Evolutionary conservation across 1,140 invertebrate genomes (phyloP).

Genomic region (Euschistus heros): DNA sequence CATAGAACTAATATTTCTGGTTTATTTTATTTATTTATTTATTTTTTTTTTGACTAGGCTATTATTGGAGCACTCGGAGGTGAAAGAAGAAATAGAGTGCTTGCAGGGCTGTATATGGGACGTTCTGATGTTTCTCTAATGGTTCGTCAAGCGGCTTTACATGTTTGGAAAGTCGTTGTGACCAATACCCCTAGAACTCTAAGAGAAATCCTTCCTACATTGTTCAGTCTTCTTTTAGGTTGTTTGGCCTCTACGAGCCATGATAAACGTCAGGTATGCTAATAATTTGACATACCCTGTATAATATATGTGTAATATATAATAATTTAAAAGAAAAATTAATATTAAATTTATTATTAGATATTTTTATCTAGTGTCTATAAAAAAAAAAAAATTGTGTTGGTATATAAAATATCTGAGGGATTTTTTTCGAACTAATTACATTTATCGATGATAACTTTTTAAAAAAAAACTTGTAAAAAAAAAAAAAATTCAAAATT

Average conservation of each 20-base stretch:
- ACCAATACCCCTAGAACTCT: constrained; percentile 93
- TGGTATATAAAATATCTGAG: too few relatives aligned
- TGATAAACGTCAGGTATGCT: constrained; percentile 69
- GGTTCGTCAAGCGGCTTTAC: constrained; percentile 92
- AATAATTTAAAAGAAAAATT: background rate
- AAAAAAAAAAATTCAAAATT: too few relatives aligned
- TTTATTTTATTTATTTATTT: background rate
- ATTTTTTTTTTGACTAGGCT: constrained; percentile 42
- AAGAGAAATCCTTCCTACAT: constrained; percentile 89
- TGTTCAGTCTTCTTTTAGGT: constrained; percentile 83
- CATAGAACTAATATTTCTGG: background rate
- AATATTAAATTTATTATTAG: background rate
- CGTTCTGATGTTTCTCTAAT: constrained; percentile 91
- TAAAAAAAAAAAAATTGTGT: too few relatives aligned
- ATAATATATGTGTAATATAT: background rate
- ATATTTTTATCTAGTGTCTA: too few relatives aligned
- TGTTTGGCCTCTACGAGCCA: constrained; percentile 91
- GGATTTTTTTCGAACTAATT: too few relatives aligned
- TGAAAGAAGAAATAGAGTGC: constrained; percentile 81
- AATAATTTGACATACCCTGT: background rate
- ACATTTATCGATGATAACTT: too few relatives aligned
- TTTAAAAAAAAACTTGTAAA: too few relatives aligned
- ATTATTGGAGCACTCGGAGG: constrained; percentile 80
- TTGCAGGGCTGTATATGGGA: constrained; percentile 95
- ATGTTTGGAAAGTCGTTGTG: constrained; percentile 96